Evolutionary conservation across 2,113 vertebrate genomes (phyloP), one percentile per base, ranked within the genome.

Genomic region (Mus spicilegus): DNA sequence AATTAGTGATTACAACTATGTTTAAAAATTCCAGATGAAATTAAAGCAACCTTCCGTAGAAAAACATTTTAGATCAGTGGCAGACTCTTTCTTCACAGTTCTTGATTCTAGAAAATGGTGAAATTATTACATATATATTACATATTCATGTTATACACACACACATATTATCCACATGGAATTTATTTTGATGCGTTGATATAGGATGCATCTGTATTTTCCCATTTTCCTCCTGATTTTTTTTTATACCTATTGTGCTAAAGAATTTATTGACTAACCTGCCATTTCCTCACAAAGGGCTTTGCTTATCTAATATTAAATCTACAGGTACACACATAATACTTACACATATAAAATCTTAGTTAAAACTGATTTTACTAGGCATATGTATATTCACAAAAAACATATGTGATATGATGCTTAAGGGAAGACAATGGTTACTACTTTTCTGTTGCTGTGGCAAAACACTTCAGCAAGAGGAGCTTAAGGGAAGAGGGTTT

Each of bases 201-300:
- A 69, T 54, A 85, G 22, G 14, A 72, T 19, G 1, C 7, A 42
- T 89, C 78, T 90, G 11, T 77, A 28, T 58, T 95, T 75, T 19
- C 30, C 19, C 7, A 51, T 95, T 95, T 95, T 93, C 77, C 30
- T 91, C 10, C 49, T 76, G 72, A 42, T 42, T 42, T 42, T 42
- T 7, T 49, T 30, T 65, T 95, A 78, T 94, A 73, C 36, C 28
- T 58, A 0, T 78, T 51, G 22, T 78, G 26, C n/a, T 82, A n/a
- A 90, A 93, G 63, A 92, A 90, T 51, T 61, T 92, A 13, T 78
- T 75, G 76, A 67, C 51, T 72, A 82, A 87, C 42, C 51, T 8
- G 58, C 30, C 42, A 95, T 58, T 42, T 63, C 24, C 56, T 49
- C 30, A 12, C 6, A 26, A 95, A 94, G 94, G n/a, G 1, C 9